Percentiles rank a stretch among this genome's conserved stretches.
phyloP scores from a whole-genome alignment of 2,113 vertebrate genomes.

The Mobula birostris region DNA sequence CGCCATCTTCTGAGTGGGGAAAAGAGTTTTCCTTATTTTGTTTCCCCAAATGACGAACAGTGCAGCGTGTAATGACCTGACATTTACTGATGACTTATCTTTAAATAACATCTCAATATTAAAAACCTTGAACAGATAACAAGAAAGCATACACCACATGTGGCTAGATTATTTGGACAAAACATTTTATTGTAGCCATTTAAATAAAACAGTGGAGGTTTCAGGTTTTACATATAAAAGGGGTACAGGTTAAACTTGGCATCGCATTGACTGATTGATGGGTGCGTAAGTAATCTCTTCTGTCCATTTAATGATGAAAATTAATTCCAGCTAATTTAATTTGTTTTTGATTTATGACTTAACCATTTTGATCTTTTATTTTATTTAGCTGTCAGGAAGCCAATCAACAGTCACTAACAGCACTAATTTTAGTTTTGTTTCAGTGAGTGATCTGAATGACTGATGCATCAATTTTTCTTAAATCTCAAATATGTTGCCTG shows the following conservation, averaged over 20 bases:
- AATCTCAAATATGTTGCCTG: background rate
- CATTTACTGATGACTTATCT: background rate
- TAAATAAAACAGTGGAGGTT: background rate
- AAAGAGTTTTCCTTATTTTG: no score
- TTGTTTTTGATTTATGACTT: background rate
- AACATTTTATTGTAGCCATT: background rate
- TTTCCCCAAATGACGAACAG: no score
- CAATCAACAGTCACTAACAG: background rate
- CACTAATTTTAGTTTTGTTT: constrained; percentile 11
- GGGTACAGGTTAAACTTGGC: background rate
- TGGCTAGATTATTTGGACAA: background rate
- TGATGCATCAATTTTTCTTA: background rate
- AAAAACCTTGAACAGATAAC: background rate
- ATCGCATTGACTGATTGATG: no score
- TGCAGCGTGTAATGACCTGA: background rate
- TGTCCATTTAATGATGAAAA: background rate
- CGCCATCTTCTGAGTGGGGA: no score
- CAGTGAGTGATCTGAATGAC: background rate
- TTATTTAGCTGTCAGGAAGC: background rate
- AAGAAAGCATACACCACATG: background rate
- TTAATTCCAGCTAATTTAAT: background rate
- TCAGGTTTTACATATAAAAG: background rate
- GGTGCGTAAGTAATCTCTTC: no score
- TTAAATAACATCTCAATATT: background rate
- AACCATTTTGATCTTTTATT: background rate